Percentiles rank a stretch among this genome's conserved stretches.
phyloP scores from a whole-genome alignment of 2,113 vertebrate genomes.

The Pterocles gutturalis region DNA sequence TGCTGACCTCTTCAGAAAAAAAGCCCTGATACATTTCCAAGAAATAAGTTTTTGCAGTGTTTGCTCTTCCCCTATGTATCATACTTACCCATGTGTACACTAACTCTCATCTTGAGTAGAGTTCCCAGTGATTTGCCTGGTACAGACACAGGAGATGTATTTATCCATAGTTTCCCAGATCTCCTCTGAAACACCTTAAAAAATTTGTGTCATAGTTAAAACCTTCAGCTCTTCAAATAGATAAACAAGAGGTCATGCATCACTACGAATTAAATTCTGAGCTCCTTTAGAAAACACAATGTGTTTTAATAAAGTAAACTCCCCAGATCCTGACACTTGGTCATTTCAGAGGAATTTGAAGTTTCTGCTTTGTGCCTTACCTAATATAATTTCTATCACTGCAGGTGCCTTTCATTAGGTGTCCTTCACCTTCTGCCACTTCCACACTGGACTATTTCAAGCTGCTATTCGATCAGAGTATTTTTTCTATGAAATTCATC shows the following conservation, averaged over 20 bases:
- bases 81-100: background rate
- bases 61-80: background rate
- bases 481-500: background rate
- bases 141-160: background rate
- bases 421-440: background rate
- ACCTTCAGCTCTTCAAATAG: background rate
- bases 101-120: background rate
- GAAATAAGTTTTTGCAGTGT: background rate
- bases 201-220: background rate
- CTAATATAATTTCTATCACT: background rate
- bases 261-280: background rate
- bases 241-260: background rate
- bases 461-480: background rate
- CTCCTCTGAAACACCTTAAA: background rate
- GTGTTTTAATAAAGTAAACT: background rate
- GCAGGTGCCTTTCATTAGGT: background rate
- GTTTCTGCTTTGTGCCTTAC: background rate
- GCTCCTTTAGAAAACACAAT: background rate
- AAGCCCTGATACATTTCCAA: background rate
- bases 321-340: background rate
- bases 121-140: background rate
- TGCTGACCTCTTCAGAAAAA: background rate
- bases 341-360: background rate
- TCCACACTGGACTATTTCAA: background rate
- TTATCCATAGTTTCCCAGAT: background rate